phyloP scores from a whole-genome alignment of 2,113 vertebrate genomes.

The Cervus canadensis region DNA sequence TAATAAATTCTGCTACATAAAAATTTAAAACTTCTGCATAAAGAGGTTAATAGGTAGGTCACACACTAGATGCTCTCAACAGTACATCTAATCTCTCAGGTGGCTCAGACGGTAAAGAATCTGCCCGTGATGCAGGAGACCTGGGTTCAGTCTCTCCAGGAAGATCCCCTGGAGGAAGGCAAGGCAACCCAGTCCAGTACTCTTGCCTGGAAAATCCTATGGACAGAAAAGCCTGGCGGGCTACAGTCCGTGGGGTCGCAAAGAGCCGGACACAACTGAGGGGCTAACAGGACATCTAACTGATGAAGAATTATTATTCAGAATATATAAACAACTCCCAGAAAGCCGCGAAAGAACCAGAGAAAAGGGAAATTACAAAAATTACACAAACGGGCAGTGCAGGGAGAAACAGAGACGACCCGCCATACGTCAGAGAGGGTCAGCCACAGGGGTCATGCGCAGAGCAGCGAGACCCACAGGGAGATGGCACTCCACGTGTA shows the following conservation, averaged over 20 bases:
- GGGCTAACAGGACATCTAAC: not conserved
- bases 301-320: not conserved
- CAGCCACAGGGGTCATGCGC: rapidly evolving
- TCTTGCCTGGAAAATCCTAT: not conserved
- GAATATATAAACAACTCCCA: not conserved
- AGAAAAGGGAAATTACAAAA: not conserved
- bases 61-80: not conserved
- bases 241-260: not conserved
- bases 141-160: not conserved
- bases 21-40: not conserved
- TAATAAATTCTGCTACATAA: not conserved
- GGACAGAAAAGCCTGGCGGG: not conserved
- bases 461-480: rapidly evolving
- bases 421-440: rapidly evolving
- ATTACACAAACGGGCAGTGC: not conserved
- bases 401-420: rapidly evolving
- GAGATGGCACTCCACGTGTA: rapidly evolving
- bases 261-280: not conserved
- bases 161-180: not conserved
- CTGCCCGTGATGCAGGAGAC: not conserved
- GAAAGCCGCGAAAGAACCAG: not conserved
- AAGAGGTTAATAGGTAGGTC: not conserved
- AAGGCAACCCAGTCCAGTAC: not conserved
- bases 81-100: not conserved
- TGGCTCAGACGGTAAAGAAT: not conserved